Evolutionary conservation across 2,888 invertebrate species (phyloP).

Genomic region (Agrochola lychnidis): DNA sequence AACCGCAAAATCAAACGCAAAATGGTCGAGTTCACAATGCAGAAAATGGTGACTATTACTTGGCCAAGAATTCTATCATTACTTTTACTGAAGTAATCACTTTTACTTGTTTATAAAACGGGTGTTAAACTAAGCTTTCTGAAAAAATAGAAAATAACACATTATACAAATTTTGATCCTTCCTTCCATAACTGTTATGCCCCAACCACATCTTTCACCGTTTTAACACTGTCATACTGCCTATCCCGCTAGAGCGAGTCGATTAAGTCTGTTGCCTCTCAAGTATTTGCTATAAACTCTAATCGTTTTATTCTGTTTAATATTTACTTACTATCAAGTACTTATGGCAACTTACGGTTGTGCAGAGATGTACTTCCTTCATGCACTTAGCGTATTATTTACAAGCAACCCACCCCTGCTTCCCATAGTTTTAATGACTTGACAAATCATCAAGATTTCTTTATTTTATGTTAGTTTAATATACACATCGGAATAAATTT

Average conservation of each 20-base stretch:
- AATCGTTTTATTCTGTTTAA: conserved; percentile 61
- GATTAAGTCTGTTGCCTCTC: conserved; percentile 36
- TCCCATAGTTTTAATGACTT: background rate
- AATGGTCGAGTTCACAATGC: too few relatives aligned
- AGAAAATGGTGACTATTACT: too few relatives aligned
- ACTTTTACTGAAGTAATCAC: too few relatives aligned
- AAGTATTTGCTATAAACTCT: conserved; percentile 61
- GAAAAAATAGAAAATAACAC: background rate
- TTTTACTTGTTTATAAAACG: too few relatives aligned
- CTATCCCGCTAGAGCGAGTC: conserved; percentile 14
- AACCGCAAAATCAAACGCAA: too few relatives aligned
- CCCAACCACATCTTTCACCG: background rate
- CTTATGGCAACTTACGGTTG: conserved; percentile 34
- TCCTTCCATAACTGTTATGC: background rate
- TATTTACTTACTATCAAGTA: conserved; percentile 58
- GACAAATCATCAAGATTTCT: background rate
- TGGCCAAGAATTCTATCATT: too few relatives aligned
- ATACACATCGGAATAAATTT: background rate
- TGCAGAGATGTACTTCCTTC: conserved; percentile 42
- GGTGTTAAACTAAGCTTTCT: too few relatives aligned
- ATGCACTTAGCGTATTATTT: background rate
- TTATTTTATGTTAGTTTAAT: background rate
- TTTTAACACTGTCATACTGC: background rate
- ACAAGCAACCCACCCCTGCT: background rate
- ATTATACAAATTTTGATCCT: background rate